Conservation (phyloP, 2,888 invertebrate species). For the Osmoderma eremita region DNA sequence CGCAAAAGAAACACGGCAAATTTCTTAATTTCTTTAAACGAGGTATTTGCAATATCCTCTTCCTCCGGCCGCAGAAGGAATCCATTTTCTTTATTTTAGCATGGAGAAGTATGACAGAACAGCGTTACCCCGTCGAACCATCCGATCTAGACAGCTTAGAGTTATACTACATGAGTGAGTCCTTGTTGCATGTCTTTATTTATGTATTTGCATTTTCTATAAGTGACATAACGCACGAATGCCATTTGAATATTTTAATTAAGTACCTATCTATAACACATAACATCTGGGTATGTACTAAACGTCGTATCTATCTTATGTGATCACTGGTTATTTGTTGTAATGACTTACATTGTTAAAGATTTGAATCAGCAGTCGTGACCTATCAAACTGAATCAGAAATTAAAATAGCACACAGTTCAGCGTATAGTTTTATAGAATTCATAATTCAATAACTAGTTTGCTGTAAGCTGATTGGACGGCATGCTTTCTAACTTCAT, state of each 20-base stretch:
- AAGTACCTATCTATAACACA: slow-evolving; percentile 29
- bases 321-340: slow-evolving; percentile 33
- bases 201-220: slow-evolving; percentile 35
- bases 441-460: slow-evolving; percentile 19
- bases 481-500: slow-evolving; percentile 1
- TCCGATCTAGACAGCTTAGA: slow-evolving; percentile 56
- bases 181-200: slow-evolving; percentile 25
- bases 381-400: slow-evolving; percentile 31
- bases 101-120: slow-evolving; percentile 55
- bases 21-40: slow-evolving; percentile 40
- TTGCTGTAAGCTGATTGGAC: neutral
- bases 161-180: slow-evolving; percentile 56
- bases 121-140: slow-evolving; percentile 45
- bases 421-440: slow-evolving; percentile 13
- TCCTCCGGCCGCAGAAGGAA: neutral
- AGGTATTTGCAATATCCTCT: slow-evolving; percentile 23
- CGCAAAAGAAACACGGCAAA: slow-evolving; percentile 27
- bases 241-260: slow-evolving; percentile 35
- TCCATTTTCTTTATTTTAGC: slow-evolving; percentile 45
- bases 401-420: slow-evolving; percentile 31
- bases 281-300: slow-evolving; percentile 23
- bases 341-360: slow-evolving; percentile 22
- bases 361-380: slow-evolving; percentile 29
- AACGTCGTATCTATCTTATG: slow-evolving; percentile 30
- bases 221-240: slow-evolving; percentile 34